phyloP scores from a whole-genome alignment of 2,797 vertebrate species.

The Serranus cabrilla region DNA sequence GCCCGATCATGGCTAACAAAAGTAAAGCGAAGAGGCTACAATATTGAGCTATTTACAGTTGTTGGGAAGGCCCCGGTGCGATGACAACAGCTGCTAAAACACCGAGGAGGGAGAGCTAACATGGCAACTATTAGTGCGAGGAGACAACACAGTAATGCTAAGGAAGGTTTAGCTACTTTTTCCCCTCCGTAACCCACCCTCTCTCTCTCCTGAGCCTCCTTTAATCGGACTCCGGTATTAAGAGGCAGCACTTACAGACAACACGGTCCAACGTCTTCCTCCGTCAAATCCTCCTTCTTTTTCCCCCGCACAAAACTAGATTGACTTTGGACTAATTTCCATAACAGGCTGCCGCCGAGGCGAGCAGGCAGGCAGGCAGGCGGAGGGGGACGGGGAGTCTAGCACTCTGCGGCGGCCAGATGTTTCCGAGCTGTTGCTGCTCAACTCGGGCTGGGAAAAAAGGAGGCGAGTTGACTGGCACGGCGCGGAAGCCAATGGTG shows the following conservation, averaged over 20 bases:
- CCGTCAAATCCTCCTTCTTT: conserved; percentile 68
- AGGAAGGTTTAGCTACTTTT: conserved; percentile 86
- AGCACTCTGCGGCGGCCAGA: conserved; percentile 95
- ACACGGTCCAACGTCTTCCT: conserved; percentile 84
- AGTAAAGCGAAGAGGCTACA: conserved; percentile 77
- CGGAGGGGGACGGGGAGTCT: conserved; percentile 83
- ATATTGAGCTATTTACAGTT: conserved; percentile 78
- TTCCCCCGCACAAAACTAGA: conserved; percentile 73
- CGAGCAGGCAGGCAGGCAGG: conserved; percentile 80
- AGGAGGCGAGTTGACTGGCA: conserved; percentile 87
- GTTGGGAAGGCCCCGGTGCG: conserved; percentile 83
- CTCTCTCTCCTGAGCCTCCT: conserved; percentile 75
- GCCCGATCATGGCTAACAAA: conserved; percentile 85
- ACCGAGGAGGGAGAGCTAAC: conserved; percentile 73
- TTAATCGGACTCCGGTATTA: conserved; percentile 82
- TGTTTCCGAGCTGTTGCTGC: conserved; percentile 94
- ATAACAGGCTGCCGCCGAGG: conserved; percentile 86
- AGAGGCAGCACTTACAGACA: conserved; percentile 87
- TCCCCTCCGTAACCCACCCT: conserved; percentile 80
- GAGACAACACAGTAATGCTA: conserved; percentile 80
- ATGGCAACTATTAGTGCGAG: conserved; percentile 76
- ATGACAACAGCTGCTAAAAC: conserved; percentile 82
- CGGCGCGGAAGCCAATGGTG: conserved; percentile 84
- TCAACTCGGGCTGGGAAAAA: conserved; percentile 84
- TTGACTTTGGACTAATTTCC: conserved; percentile 88